Evolutionary conservation across 2,888 invertebrate genomes (phyloP), one percentile per base, ranked within the genome.

Genomic region (Tyria jacobaeae): DNA sequence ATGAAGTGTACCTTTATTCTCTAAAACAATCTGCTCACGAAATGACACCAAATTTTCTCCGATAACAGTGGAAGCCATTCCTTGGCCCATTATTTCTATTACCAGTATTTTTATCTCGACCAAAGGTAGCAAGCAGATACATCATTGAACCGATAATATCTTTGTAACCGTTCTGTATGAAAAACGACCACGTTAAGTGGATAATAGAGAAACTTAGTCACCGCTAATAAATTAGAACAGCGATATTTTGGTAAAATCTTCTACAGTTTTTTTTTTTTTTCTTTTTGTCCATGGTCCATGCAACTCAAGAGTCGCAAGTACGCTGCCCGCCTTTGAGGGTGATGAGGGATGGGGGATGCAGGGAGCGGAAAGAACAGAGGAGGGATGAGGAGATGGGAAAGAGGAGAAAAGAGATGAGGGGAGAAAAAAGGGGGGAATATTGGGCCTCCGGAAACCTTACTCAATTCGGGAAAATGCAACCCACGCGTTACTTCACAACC

Each of bases 181-280:
- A 71, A 78, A 75, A 81, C 63, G 74, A 64, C 57, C 24, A 51
- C 76, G 68, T 70, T 76, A 79, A 74, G 58, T 64, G 60, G 64
- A 71, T 78, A 74, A 78, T 78, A 72, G 71, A 57, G 54, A 68
- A 80, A 80, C 61, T 81, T 76, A 50, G 71, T 39, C 9, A 24
- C 57, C 44, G 10, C 59, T 51, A 68, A 72, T 74, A 77, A 71
- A 77, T 79, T 75, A 62, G 53, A 41, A 55, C 24, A 6, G 48
- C 27, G 12, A 37, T 47, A 34, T 44, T 50, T 37, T 44, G 31
- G 15, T 7, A 10, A 44, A 47, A 55, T 55, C 21, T 21, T 35
- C 7, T 17, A 25, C 17, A 44, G 9, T 35, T 24, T 52, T n/a
- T n/a, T n/a, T n/a, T n/a, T n/a, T n/a, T n/a, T n/a, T n/a, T n/a